Base-by-base conservation (phyloP, 1,140 invertebrate genomes). In the Ditylenchus dipsaci region DNA sequence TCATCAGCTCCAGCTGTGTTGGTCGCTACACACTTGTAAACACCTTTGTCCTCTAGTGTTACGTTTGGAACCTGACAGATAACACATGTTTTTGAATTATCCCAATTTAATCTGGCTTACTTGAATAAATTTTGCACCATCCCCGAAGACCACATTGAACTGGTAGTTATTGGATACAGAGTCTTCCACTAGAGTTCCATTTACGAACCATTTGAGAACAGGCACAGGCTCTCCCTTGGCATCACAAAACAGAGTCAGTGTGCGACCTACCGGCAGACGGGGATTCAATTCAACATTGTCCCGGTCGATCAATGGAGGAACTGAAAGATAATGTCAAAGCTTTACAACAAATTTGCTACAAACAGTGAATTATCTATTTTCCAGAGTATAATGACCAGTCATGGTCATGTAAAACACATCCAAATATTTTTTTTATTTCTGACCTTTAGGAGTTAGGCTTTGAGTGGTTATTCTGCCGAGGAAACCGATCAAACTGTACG, bases 141-240 rank as follows among this genome's bases (percentile, higher is more conserved):
- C 33, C 43, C 47, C 69, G 43, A 78, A 21, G 7, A 65, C 76
- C 30, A 78, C 65, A 30, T 64, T 63, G 23, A 53, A 26, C 19
- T 26, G 47, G 23, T 57, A 68, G 3, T 42, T 26, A 17, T 53
- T 53, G n/a, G 49, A 53, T 19, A 15, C 49, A 53, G 49, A 53
- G 33, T 77, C 67, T 8, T 67, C 66, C 17, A 78, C 56, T 23
- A 59, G 29, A 15, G 63, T 79, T 7, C 65, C 75, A 56, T 83
- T 79, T 13, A 74, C 26, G 27, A 33, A 70, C 79, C 79, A 81
- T 21, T 42, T 57, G 19, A 81, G 49, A 17, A 49, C 53, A 13
- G 79, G 78, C 19, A 61, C 23, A n/a, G 79, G 79, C 65, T 81
- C 82, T 49, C 78, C 79, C 19, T 60, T 65, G 1, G 69, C 79